phyloP scores from a whole-genome alignment of 2,888 invertebrate species.

The Aphidoletes aphidimyza region DNA sequence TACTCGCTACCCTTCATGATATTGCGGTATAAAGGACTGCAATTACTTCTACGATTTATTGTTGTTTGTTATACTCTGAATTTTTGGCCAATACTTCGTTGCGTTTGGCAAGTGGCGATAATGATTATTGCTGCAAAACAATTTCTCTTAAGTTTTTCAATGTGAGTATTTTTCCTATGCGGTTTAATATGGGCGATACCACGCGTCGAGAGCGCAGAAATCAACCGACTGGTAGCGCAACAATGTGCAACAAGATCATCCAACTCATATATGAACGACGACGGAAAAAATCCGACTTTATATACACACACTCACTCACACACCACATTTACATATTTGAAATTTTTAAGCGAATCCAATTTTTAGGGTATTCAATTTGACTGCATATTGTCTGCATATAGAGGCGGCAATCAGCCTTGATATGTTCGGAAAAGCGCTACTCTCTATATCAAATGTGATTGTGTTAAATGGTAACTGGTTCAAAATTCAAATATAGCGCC shows the following conservation, averaged over 20 bases:
- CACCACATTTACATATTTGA: constrained; percentile 23
- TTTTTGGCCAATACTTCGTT: not conserved
- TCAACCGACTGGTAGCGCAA: too few relatives aligned
- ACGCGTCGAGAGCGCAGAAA: too few relatives aligned
- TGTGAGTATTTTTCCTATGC: not conserved
- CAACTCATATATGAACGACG: not conserved
- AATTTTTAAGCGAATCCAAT: constrained; percentile 19
- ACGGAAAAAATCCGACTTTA: not conserved
- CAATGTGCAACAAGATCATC: not conserved
- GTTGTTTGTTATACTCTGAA: constrained; percentile 22
- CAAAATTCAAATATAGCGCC: not conserved
- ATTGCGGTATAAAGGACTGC: not conserved
- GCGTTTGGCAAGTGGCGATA: constrained; percentile 53
- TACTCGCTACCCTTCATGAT: not conserved
- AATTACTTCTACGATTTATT: constrained; percentile 52
- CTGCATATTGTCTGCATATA: not conserved
- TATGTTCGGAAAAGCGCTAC: too few relatives aligned
- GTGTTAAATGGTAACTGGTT: not conserved
- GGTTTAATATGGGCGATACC: too few relatives aligned
- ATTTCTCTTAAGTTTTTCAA: constrained; percentile 46
- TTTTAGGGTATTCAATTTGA: not conserved
- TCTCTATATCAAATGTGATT: not conserved
- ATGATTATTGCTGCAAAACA: constrained; percentile 48
- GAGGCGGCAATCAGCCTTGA: not conserved
- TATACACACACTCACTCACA: not conserved